phyloP scores from a whole-genome alignment of 1,140 invertebrate genomes.

The Cecropterus lyciades region DNA sequence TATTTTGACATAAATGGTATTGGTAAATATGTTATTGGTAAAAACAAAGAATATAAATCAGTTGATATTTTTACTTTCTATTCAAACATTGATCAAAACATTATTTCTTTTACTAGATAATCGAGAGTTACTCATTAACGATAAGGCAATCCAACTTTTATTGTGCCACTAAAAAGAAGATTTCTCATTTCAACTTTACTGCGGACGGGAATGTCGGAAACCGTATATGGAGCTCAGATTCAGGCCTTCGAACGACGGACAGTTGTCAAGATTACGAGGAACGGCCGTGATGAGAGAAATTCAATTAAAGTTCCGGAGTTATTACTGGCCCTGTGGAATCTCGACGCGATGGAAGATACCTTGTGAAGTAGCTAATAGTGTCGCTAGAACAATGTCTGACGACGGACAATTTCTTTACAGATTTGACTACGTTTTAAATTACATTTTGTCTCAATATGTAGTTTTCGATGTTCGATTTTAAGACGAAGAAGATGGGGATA shows the following conservation, averaged over 20 bases:
- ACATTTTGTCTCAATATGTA: too few relatives aligned
- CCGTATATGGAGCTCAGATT: constrained; percentile 31
- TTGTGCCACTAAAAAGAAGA: constrained; percentile 17
- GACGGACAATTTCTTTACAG: too few relatives aligned
- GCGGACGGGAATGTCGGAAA: constrained; percentile 29
- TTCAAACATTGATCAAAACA: neutral
- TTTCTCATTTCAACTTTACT: constrained; percentile 35
- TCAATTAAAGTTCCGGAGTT: constrained; percentile 34
- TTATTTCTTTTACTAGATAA: constrained; percentile 5
- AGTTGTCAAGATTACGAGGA: constrained; percentile 30
- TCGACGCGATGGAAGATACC: neutral
- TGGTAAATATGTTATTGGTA: too few relatives aligned
- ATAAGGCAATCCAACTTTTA: constrained; percentile 24
- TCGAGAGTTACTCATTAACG: constrained; percentile 6
- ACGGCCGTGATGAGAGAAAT: constrained; percentile 28
- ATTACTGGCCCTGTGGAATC: constrained; percentile 22
- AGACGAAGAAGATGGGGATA: too few relatives aligned
- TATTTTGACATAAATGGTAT: too few relatives aligned
- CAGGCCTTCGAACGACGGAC: constrained; percentile 15
- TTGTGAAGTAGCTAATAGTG: neutral
- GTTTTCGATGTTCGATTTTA: too few relatives aligned
- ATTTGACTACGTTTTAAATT: too few relatives aligned
- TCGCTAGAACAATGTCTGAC: neutral
- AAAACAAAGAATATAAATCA: too few relatives aligned
- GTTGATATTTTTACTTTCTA: too few relatives aligned